A percentile compares a stretch with the other conserved stretches of the same genome.
Evolutionary conservation across 2,888 invertebrate genomes (phyloP).

Genomic region (Drosophila cracens): DNA sequence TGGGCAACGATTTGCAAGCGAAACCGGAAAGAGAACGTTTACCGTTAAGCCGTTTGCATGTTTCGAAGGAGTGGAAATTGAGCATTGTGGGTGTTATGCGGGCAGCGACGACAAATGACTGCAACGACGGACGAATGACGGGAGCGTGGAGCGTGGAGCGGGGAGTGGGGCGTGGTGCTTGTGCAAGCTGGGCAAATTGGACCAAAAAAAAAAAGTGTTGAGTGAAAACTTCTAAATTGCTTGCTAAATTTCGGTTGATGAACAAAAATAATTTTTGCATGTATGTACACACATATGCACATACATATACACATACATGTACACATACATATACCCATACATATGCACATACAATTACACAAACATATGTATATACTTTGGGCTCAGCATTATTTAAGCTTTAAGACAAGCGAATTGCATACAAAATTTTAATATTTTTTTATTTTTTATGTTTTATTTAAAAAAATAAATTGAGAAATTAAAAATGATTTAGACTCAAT

Average conservation of each 20-base stretch:
- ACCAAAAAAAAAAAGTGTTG: background rate
- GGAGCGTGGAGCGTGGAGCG: background rate
- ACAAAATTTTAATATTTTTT: background rate
- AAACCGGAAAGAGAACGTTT: slow-evolving; percentile 65
- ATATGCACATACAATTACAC: too few relatives aligned
- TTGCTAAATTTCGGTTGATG: background rate
- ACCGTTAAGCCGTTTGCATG: slow-evolving; percentile 27
- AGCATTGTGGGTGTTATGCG: slow-evolving; percentile 36
- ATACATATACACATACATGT: background rate
- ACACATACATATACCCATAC: background rate
- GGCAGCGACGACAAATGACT: slow-evolving; percentile 3
- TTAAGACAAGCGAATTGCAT: background rate
- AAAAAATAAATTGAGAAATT: background rate
- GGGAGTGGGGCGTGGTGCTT: background rate
- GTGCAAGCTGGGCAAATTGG: background rate
- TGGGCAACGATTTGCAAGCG: slow-evolving; percentile 58
- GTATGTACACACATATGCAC: background rate
- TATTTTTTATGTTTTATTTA: background rate
- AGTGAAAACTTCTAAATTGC: slow-evolving; percentile 4
- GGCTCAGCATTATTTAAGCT: background rate
- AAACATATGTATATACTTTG: background rate
- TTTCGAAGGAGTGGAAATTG: slow-evolving; percentile 27
- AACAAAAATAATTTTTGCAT: background rate
- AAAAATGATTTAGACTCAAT: background rate
- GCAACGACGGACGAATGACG: background rate